Evolutionary conservation across 2,888 invertebrate species (phyloP).

Genomic region (Drosophila leonis): DNA sequence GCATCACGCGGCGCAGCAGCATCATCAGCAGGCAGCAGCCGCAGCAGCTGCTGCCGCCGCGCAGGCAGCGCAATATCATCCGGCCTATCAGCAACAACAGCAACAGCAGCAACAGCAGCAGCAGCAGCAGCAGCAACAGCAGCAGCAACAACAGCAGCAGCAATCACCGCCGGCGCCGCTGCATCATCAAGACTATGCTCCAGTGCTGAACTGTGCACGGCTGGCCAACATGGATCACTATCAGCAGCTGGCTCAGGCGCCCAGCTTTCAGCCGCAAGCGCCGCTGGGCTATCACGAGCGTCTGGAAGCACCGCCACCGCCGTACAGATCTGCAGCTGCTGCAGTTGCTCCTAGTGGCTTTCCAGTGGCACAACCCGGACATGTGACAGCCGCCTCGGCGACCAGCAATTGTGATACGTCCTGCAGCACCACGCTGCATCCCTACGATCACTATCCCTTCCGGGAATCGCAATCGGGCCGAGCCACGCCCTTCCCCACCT

Average conservation of each 20-base stretch:
- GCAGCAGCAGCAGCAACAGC: constrained; percentile 67
- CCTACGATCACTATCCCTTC: constrained; percentile 85
- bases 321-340: constrained; percentile 44
- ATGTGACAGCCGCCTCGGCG: constrained; percentile 37
- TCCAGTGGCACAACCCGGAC: constrained; percentile 28
- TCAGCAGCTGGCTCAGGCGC: constrained; percentile 74
- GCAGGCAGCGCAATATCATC: constrained; percentile 78
- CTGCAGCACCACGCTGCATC: constrained; percentile 71
- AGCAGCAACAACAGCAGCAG: constrained; percentile 70
- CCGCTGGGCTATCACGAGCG: constrained; percentile 76
- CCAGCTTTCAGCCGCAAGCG: constrained; percentile 70
- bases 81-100: constrained; percentile 72
- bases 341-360: constrained; percentile 35
- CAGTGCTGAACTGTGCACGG: constrained; percentile 83
- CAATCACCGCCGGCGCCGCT: constrained; percentile 67
- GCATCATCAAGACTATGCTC: constrained; percentile 78
- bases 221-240: constrained; percentile 83
- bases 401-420: constrained; percentile 73
- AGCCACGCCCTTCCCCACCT: constrained; percentile 89
- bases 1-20: constrained; percentile 84
- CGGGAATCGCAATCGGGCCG: constrained; percentile 87
- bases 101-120: constrained; percentile 63
- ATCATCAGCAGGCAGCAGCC: constrained; percentile 75
- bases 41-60: constrained; percentile 69
- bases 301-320: constrained; percentile 66